Conservation (phyloP, 1,140 invertebrate genomes). For the Centruroides sculpturatus region DNA sequence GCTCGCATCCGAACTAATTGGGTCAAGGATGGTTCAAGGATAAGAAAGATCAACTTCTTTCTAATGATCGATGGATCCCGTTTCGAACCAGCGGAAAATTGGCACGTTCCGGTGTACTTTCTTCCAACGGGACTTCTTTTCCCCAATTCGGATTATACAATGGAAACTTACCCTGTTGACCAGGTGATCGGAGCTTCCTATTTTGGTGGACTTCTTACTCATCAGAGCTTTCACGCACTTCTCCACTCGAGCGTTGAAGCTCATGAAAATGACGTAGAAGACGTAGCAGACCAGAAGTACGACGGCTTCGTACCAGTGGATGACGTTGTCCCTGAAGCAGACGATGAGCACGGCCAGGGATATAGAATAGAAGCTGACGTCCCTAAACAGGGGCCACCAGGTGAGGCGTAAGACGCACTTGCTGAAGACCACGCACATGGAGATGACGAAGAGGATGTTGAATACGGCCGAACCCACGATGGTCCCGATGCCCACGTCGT, state of each 20-base stretch:
- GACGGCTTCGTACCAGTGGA: conserved; percentile 80
- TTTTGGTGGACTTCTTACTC: conserved; percentile 57
- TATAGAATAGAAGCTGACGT: conserved; percentile 87
- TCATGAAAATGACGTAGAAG: conserved; percentile 79
- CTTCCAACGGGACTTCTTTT: no score
- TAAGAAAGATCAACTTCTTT: no score
- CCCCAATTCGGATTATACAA: neutral
- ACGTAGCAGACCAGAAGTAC: conserved; percentile 72
- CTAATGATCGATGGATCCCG: no score
- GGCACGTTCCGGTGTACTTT: no score
- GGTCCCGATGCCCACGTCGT: conserved; percentile 52
- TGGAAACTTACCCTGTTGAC: conserved; percentile 72
- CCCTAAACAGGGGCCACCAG: conserved; percentile 90
- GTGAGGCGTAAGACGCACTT: conserved; percentile 67
- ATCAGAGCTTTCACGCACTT: conserved; percentile 66
- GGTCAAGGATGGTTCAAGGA: no score
- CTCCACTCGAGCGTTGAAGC: conserved; percentile 63
- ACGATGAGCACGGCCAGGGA: conserved; percentile 78
- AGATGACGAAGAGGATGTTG: conserved; percentile 88
- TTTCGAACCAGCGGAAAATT: no score
- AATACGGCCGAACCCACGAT: conserved; percentile 89
- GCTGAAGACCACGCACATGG: conserved; percentile 83
- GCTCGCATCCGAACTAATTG: no score
- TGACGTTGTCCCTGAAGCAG: conserved; percentile 80
- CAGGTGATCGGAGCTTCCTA: conserved; percentile 33